Conservation (phyloP, 2,113 vertebrate genomes). For the Hylia prasina region DNA sequence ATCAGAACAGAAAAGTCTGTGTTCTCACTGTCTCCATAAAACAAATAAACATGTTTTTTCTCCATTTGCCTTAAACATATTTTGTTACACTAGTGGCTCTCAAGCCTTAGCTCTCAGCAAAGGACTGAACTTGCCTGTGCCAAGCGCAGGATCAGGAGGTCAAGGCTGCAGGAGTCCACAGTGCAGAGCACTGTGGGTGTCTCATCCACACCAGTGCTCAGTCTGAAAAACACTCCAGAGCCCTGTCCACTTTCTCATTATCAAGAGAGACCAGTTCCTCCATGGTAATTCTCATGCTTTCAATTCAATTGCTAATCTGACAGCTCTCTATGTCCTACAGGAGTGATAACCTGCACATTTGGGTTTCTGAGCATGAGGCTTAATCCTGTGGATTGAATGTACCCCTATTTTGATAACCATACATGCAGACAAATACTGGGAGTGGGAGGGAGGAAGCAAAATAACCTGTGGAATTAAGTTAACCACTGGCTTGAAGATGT, state of each 20-base stretch:
- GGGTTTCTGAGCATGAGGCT: neutral
- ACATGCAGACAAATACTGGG: neutral
- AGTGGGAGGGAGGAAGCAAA: neutral
- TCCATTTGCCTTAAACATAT: neutral
- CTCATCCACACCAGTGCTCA: neutral
- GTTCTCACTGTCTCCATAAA: neutral
- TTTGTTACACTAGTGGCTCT: neutral
- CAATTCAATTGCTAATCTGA: neutral
- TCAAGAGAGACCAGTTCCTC: neutral
- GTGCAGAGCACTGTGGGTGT: neutral
- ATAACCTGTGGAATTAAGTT: neutral
- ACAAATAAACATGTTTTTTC: neutral
- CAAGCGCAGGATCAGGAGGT: accelerated
- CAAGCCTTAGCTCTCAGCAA: neutral
- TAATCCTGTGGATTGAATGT: neutral
- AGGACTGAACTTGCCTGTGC: neutral
- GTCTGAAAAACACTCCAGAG: neutral
- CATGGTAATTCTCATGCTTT: neutral
- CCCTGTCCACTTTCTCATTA: neutral
- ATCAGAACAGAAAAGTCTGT: neutral
- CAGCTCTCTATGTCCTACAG: neutral
- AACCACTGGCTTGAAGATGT: neutral
- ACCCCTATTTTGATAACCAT: neutral
- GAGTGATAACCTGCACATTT: neutral
- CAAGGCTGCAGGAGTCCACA: neutral